Base-by-base conservation (phyloP, 2,113 vertebrate species). In the Kryptolebias marmoratus region DNA sequence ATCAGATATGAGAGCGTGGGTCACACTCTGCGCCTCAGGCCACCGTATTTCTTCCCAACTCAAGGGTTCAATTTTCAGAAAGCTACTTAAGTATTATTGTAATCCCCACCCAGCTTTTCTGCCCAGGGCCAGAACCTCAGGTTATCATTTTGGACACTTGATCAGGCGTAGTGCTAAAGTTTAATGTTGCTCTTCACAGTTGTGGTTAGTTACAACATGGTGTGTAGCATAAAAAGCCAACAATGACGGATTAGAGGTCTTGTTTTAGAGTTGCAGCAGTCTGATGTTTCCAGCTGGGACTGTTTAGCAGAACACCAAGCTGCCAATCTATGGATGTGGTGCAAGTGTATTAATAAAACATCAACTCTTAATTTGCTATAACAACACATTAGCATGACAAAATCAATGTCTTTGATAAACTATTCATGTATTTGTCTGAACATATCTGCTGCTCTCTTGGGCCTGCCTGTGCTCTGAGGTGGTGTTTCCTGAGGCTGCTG, bases 381-480 rank as follows among this genome's bases (percentile, higher is more conserved):
- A 90, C 87, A 89, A 82, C 77, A 84, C 77, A 91, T 92, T 90
- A 90, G 67, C 89, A 91, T 93, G 83, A 90, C 82, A 87, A 86
- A 90, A 93, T 92, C 87, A 91, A 81, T 89, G 85, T 62, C 90
- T 93, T 94, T 93, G 91, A 93, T 92, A 89, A 81, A 73, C 74
- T 88, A 92, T 92, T 93, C 89, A 93, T 92, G 85, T 88, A 85
- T 92, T 91, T 89, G 86, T 87, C 68, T 45, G 81, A 91, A 84
- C 85, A 88, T 91, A 90, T 91, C 90, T 88, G 72, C 64, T 11
- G 62, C 72, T 88, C 89, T 90, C 84, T 57, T 57, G 89, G 85
- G 91, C 72, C 74, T 16, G 76, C 65, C 59, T 54, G 36, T 67
- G 87, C 81, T 86, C 77, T 64, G 75, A 85, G 88, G 86, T 90